Conservation (phyloP, 1,140 invertebrate species). For the Scaptomyza hsui region DNA sequence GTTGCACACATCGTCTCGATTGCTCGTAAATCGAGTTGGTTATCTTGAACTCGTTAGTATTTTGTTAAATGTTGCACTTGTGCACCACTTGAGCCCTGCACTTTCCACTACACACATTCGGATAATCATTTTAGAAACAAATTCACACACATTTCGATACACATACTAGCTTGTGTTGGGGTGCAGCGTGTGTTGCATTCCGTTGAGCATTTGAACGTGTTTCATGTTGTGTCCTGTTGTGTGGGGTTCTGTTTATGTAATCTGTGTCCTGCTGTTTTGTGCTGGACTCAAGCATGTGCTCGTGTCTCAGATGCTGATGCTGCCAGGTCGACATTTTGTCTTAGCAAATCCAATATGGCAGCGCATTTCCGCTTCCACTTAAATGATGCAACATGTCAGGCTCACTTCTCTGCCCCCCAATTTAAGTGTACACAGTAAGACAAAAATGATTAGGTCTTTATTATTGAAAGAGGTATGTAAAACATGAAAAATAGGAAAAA, state of each 20-base stretch:
- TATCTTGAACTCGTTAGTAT: slow-evolving; percentile 1
- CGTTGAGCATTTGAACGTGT: not conserved
- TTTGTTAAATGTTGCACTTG: slow-evolving; percentile 3
- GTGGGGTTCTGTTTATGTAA: slow-evolving; percentile 3
- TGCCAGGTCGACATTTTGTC: slow-evolving; percentile 41
- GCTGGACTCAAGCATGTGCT: not conserved
- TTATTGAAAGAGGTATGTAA: too few species aligned
- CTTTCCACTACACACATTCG: not conserved
- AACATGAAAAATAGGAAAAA: too few species aligned
- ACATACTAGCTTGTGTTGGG: not conserved
- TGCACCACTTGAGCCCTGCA: slow-evolving; percentile 18
- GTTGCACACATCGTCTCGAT: not conserved
- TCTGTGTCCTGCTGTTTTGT: not conserved
- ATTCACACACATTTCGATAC: not conserved
- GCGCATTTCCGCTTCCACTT: slow-evolving; percentile 61
- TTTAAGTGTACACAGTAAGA: not conserved
- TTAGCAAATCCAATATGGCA: slow-evolving; percentile 70
- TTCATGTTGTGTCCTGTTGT: not conserved
- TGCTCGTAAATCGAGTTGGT: not conserved
- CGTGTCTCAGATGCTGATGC: slow-evolving; percentile 10
- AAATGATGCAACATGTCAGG: slow-evolving; percentile 53
- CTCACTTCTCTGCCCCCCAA: slow-evolving; percentile 8
- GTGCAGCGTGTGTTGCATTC: not conserved
- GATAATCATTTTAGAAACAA: not conserved
- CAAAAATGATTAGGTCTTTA: too few species aligned